phyloP scores from a whole-genome alignment of 1,140 invertebrate genomes.

The Gryon sp. region DNA sequence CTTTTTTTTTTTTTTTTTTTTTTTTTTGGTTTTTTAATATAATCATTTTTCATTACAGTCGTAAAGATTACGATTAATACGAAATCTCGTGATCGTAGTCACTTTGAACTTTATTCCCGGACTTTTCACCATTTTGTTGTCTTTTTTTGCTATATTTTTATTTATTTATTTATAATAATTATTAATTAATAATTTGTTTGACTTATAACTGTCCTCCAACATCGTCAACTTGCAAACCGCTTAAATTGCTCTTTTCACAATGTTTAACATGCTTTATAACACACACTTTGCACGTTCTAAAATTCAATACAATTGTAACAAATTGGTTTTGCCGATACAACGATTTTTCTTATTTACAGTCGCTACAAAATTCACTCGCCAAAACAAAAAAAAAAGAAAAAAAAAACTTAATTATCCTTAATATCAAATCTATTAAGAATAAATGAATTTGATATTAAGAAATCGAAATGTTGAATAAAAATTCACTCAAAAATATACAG shows the following conservation, averaged over 20 bases:
- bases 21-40: too few relatives aligned
- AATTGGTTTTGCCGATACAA: constrained; percentile 34
- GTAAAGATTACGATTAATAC: neutral
- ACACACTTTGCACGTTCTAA: constrained; percentile 37
- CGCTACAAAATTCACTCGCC: constrained; percentile 4
- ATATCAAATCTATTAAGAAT: too few relatives aligned
- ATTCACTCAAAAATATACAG: too few relatives aligned
- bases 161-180: too few relatives aligned
- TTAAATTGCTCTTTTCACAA: constrained; percentile 47
- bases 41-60: neutral
- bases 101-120: constrained; percentile 40
- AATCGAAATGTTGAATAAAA: too few relatives aligned
- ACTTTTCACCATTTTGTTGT: too few relatives aligned
- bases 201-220: constrained; percentile 15
- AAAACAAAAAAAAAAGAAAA: neutral
- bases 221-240: constrained; percentile 23
- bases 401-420: neutral
- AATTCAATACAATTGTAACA: constrained; percentile 56
- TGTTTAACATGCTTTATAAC: constrained; percentile 46
- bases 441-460: too few relatives aligned
- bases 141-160: neutral
- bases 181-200: constrained; percentile 23
- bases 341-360: constrained; percentile 42
- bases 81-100: too few relatives aligned
- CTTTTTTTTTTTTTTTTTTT: neutral